These are phyloP conservation scores for Automeris io DNA, from an alignment of 2,888 invertebrate genomes.

Conservation along the genomic window DNA sequence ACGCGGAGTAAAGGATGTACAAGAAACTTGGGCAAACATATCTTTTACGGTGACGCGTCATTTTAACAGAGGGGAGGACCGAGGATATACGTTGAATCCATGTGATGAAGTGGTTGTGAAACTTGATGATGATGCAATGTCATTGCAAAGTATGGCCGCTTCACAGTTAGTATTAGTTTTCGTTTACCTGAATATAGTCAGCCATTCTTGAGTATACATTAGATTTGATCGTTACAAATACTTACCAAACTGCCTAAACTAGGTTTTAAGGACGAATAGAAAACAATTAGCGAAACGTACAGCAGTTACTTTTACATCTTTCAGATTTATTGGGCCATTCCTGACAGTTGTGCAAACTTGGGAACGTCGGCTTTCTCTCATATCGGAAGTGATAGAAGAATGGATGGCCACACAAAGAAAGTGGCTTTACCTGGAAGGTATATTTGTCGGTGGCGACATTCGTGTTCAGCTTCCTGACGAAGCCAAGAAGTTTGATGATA, in stretches of 20 bases:
- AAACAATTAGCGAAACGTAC: too few relatives aligned
- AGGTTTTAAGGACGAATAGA: too few relatives aligned
- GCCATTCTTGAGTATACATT: too few relatives aligned
- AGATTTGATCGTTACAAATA: too few relatives aligned
- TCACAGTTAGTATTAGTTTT: conserved; percentile 80
- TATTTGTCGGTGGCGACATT: conserved; percentile 94
- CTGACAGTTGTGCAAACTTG: conserved; percentile 87
- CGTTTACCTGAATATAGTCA: too few relatives aligned
- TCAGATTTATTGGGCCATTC: conserved; percentile 92
- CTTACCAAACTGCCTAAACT: too few relatives aligned
- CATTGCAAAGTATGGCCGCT: conserved; percentile 92
- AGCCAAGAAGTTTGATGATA: conserved; percentile 92
- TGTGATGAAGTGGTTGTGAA: conserved; percentile 89
- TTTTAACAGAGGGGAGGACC: conserved; percentile 84
- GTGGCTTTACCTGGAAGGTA: conserved; percentile 95
- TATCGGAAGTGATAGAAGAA: conserved; percentile 91
- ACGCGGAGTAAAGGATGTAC: conserved; percentile 88
- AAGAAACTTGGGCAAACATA: conserved; percentile 83
- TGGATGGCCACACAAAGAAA: conserved; percentile 92
- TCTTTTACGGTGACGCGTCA: conserved; percentile 81
- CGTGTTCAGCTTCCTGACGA: conserved; percentile 91
- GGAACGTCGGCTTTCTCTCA: conserved; percentile 87
- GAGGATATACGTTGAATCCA: conserved; percentile 87
- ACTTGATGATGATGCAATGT: conserved; percentile 93
- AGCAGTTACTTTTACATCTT: neutral